Percentiles rank a stretch among this genome's conserved stretches.
Conservation (phyloP, 2,797 vertebrate species). For the Phoxinus dragarum region DNA sequence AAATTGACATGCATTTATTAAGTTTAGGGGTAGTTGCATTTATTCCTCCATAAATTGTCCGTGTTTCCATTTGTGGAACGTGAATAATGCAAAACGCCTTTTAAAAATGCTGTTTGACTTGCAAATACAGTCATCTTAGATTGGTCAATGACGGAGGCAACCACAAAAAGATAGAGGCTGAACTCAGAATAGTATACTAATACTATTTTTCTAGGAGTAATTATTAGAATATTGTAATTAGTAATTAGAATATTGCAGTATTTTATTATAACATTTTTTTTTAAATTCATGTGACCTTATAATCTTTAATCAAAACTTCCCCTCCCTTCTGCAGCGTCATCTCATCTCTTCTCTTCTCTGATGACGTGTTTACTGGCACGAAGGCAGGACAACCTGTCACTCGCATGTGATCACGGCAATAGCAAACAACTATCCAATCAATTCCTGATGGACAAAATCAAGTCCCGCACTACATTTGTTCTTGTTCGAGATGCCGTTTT, state of each 20-base stretch:
- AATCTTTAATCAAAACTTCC: constrained; percentile 8
- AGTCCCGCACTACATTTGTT: not conserved
- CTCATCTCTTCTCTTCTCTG: not conserved
- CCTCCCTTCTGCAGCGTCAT: constrained; percentile 8
- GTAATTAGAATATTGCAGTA: not conserved
- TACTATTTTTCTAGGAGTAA: not conserved
- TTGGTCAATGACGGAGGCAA: not conserved
- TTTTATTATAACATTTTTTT: not conserved
- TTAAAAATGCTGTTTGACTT: not conserved
- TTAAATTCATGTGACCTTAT: not conserved
- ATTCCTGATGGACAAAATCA: not conserved
- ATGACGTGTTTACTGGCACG: not conserved
- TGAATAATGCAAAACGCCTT: not conserved
- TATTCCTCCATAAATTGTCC: not conserved
- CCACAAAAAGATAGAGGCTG: not conserved
- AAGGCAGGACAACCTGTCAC: not conserved
- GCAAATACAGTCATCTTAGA: not conserved
- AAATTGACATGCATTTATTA: not conserved
- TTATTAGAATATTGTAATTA: too few species aligned
- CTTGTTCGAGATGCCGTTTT: not conserved
- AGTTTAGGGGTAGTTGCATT: not conserved
- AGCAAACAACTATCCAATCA: not conserved
- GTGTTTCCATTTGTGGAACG: not conserved
- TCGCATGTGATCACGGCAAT: not conserved
- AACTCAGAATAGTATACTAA: not conserved